phyloP scores from a whole-genome alignment of 2,888 invertebrate genomes.

The Drosophila fungiperda region DNA sequence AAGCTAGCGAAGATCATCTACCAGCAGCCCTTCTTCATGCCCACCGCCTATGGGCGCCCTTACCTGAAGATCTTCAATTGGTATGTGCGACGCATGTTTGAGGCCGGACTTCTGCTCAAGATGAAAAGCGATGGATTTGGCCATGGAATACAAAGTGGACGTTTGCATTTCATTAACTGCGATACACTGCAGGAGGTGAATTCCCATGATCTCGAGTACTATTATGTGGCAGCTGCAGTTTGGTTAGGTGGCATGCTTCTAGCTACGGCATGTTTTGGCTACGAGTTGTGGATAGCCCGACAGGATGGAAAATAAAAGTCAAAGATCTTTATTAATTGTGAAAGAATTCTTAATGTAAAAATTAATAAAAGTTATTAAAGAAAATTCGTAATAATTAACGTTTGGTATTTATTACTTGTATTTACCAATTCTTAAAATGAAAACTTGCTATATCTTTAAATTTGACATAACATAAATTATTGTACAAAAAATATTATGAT shows the following conservation, averaged over 20 bases:
- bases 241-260: conserved; percentile 50
- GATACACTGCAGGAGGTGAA: conserved; percentile 48
- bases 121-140: conserved; percentile 58
- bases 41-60: conserved; percentile 64
- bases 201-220: conserved; percentile 63
- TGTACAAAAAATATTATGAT: neutral
- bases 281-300: conserved; percentile 25
- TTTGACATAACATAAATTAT: neutral
- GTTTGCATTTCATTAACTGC: conserved; percentile 46
- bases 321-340: neutral
- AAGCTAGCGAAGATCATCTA: conserved; percentile 54
- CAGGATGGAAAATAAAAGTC: neutral
- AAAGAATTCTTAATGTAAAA: neutral
- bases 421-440: too few species aligned
- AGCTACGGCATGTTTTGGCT: conserved; percentile 31
- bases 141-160: conserved; percentile 64
- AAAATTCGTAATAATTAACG: neutral
- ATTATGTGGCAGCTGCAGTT: conserved; percentile 44
- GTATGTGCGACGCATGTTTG: conserved; percentile 58
- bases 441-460: too few species aligned
- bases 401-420: too few species aligned
- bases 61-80: conserved; percentile 64
- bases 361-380: neutral
- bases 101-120: conserved; percentile 65
- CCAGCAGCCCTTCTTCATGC: conserved; percentile 64